Conservation (phyloP, 2,888 invertebrate species). For the Phragmatobia fuliginosa region DNA sequence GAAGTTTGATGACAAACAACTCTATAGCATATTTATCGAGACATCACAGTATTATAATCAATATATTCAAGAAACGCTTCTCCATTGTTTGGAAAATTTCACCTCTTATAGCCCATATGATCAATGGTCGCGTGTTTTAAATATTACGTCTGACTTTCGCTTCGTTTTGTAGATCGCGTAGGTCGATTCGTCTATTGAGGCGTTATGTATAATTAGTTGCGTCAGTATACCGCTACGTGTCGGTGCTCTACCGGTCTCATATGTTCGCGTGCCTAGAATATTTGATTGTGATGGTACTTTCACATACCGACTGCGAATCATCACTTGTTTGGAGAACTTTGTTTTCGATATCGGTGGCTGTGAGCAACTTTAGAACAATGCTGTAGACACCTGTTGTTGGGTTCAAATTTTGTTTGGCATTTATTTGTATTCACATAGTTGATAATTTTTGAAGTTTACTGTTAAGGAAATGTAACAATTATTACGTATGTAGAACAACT, state of each 20-base stretch:
- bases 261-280: constrained; percentile 77
- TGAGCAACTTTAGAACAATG: constrained; percentile 1
- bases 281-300: constrained; percentile 74
- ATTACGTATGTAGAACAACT: too few species aligned
- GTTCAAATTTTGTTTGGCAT: not conserved
- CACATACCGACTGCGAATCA: constrained; percentile 73
- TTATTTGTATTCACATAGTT: not conserved
- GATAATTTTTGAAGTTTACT: not conserved
- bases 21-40: not conserved
- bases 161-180: constrained; percentile 54
- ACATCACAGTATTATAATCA: not conserved
- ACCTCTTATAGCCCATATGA: constrained; percentile 17
- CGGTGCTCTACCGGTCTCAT: constrained; percentile 69
- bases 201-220: constrained; percentile 82
- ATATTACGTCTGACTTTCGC: constrained; percentile 77
- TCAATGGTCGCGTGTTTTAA: constrained; percentile 43
- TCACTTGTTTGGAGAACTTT: constrained; percentile 40
- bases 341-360: constrained; percentile 32
- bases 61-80: constrained; percentile 1
- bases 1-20: too few species aligned
- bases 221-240: constrained; percentile 77
- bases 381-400: not conserved
- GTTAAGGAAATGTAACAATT: too few species aligned
- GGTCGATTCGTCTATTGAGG: constrained; percentile 68
- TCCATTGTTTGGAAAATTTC: constrained; percentile 30